Evolutionary conservation across 2,888 invertebrate genomes (phyloP).

Genomic region (Dusona sp.): DNA sequence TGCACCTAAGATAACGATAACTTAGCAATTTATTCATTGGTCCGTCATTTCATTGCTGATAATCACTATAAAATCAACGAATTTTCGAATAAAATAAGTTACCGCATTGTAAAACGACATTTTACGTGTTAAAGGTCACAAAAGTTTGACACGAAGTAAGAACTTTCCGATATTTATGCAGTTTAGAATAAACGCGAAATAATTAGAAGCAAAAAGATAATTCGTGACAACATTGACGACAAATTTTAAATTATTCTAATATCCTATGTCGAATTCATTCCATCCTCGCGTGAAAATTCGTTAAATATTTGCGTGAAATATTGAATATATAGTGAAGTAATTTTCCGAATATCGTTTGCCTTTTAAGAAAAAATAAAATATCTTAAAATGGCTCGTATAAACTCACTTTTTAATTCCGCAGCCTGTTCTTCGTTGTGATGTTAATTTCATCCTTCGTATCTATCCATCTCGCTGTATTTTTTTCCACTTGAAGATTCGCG

Average conservation of each 20-base stretch:
- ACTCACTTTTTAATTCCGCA: slow-evolving; percentile 40
- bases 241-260: not conserved
- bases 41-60: slow-evolving; percentile 11
- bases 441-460: slow-evolving; percentile 48
- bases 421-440: slow-evolving; percentile 39
- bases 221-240: not conserved
- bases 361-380: slow-evolving; percentile 2
- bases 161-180: not conserved
- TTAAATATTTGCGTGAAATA: not conserved
- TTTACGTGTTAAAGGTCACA: not conserved
- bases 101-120: not conserved
- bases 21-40: slow-evolving; percentile 29
- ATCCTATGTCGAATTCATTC: not conserved
- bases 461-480: slow-evolving; percentile 42
- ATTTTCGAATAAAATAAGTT: not conserved
- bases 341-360: not conserved
- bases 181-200: not conserved
- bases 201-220: not conserved
- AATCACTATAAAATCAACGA: not conserved
- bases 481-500: slow-evolving; percentile 49
- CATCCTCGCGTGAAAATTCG: not conserved
- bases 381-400: not conserved
- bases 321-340: not conserved
- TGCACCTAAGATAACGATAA: slow-evolving; percentile 32
- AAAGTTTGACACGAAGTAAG: not conserved